phyloP scores from a whole-genome alignment of 2,888 invertebrate genomes.

The Drosophila kokeensis region DNA sequence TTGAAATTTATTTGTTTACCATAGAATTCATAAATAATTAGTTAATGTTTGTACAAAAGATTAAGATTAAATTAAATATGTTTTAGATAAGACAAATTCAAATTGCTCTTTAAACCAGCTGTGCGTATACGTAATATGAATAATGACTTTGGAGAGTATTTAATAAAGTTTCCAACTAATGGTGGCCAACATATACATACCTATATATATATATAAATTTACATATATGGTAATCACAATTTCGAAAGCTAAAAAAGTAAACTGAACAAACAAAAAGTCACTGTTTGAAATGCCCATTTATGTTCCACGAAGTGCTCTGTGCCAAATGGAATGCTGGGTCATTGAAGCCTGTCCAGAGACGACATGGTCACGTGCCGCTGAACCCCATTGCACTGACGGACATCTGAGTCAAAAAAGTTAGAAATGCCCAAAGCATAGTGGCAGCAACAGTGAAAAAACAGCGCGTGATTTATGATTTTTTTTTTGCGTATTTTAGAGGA shows the following conservation, averaged over 20 bases:
- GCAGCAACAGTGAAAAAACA: conserved; percentile 40
- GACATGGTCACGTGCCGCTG: conserved; percentile 68
- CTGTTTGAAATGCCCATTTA: not conserved
- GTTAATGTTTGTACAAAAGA: not conserved
- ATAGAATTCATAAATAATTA: not conserved
- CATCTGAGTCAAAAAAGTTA: conserved; percentile 62
- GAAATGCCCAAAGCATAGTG: conserved; percentile 53
- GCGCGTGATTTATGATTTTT: conserved; percentile 68
- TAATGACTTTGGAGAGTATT: not conserved
- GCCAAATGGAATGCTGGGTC: conserved; percentile 54
- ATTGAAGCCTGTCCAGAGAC: conserved; percentile 61
- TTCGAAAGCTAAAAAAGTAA: not conserved
- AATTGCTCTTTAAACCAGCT: not conserved
- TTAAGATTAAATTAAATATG: not conserved
- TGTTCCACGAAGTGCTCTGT: not conserved
- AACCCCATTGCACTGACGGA: conserved; percentile 59
- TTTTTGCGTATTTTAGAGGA: not conserved
- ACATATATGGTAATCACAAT: not conserved
- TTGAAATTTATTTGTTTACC: conserved; percentile 3
- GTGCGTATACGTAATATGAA: not conserved
- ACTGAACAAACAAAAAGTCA: not conserved
- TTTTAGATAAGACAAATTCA: not conserved
- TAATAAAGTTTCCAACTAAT: not conserved
- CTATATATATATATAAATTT: not conserved
- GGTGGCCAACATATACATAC: not conserved